Conservation (phyloP, 2,797 vertebrate species). For the Acipenser oxyrinchus region DNA sequence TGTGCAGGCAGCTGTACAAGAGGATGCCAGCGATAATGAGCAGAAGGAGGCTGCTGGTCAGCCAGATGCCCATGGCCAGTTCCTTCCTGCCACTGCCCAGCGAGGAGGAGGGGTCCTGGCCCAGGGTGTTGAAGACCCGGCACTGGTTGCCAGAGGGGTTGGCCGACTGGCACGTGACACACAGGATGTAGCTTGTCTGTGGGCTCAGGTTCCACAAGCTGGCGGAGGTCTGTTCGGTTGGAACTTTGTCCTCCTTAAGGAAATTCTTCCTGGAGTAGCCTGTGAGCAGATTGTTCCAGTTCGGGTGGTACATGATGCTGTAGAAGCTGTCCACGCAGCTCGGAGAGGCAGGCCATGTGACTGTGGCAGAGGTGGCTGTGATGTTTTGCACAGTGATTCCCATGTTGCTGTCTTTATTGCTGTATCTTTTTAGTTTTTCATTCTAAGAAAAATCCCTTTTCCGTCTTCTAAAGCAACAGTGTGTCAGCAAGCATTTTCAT, state of each 20-base stretch:
- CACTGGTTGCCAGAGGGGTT: conserved; percentile 74
- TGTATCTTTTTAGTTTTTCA: background rate
- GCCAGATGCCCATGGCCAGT: conserved; percentile 72
- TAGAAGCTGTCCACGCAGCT: conserved; percentile 75
- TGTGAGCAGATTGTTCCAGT: conserved; percentile 72
- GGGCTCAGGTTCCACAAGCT: conserved; percentile 71
- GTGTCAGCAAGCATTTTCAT: too few species aligned
- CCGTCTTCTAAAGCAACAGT: too few species aligned
- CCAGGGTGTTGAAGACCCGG: conserved; percentile 68
- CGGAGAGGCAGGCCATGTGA: conserved; percentile 66
- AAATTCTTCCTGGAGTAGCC: conserved; percentile 72
- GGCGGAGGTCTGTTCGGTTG: conserved; percentile 64
- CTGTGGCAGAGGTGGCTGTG: conserved; percentile 63
- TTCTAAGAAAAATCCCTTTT: background rate
- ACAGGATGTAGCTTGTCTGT: conserved; percentile 73
- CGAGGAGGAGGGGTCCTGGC: conserved; percentile 39
- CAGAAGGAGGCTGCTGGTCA: conserved; percentile 73
- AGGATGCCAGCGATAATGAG: conserved; percentile 64
- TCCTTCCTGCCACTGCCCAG: conserved; percentile 59
- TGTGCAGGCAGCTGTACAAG: conserved; percentile 69
- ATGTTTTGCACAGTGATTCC: conserved; percentile 68
- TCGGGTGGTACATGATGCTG: conserved; percentile 81
- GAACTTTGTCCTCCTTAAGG: conserved; percentile 73
- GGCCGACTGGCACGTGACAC: conserved; percentile 77
- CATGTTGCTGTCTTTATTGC: conserved; percentile 43